Percentiles rank a stretch among this genome's conserved stretches.
phyloP scores from a whole-genome alignment of 92 coral and sea anemone species.

The Siderastrea siderea region DNA sequence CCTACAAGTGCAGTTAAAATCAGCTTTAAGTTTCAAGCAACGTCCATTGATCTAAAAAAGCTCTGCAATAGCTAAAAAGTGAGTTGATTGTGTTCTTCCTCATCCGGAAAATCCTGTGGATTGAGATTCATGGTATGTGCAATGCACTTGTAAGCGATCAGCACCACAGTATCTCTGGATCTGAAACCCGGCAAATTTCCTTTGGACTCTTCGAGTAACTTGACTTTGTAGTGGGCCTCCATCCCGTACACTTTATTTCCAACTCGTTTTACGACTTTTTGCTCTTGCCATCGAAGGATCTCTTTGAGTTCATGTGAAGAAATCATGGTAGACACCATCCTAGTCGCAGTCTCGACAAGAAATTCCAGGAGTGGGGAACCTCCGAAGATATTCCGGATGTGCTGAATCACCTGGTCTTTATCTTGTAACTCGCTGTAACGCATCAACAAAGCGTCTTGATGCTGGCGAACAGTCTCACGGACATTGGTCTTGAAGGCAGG shows the following conservation, averaged over 20 bases:
- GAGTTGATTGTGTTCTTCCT: slow-evolving; percentile 5
- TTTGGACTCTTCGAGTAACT: slow-evolving; percentile 29
- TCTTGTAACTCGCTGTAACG: slow-evolving; percentile 29
- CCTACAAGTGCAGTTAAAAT: no score
- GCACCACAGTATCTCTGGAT: slow-evolving; percentile 29
- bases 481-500: slow-evolving; percentile 15
- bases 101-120: slow-evolving; percentile 18
- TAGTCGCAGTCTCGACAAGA: slow-evolving; percentile 26
- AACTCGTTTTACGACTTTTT: slow-evolving; percentile 5
- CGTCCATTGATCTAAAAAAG: no score
- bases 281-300: slow-evolving; percentile 30
- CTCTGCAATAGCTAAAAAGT: no score
- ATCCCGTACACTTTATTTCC: slow-evolving; percentile 13
- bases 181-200: neutral
- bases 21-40: no score
- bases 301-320: slow-evolving; percentile 21
- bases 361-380: slow-evolving; percentile 8
- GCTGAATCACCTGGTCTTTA: neutral
- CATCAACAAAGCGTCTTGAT: slow-evolving; percentile 24
- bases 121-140: slow-evolving; percentile 20
- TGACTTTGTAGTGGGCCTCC: slow-evolving; percentile 29
- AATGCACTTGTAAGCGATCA: slow-evolving; percentile 28
- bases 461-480: neutral
- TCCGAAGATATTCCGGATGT: slow-evolving; percentile 2
- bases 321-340: slow-evolving; percentile 1